Evolutionary conservation across 2,797 vertebrate genomes (phyloP).

Genomic region (Channa striata): DNA sequence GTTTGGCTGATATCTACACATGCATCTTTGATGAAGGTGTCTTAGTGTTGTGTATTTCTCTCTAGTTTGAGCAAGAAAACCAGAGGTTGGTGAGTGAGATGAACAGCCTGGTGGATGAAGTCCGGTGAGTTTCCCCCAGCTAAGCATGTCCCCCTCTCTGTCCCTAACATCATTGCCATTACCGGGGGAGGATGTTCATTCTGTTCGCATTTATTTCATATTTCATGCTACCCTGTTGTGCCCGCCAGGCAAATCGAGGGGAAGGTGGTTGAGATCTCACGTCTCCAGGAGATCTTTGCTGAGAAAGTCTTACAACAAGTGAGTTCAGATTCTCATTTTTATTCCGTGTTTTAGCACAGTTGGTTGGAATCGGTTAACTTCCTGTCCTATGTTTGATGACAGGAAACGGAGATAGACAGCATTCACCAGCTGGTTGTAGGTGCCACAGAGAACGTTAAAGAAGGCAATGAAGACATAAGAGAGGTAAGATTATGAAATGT

Average conservation of each 20-base stretch:
- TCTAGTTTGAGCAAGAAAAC: constrained; percentile 98
- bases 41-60: constrained; percentile 26
- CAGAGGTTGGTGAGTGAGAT: constrained; percentile 95
- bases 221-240: constrained; percentile 10
- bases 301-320: constrained; percentile 98
- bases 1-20: not conserved
- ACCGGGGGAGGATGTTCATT: constrained; percentile 1
- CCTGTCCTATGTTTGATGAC: constrained; percentile 30
- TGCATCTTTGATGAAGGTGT: not conserved
- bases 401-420: constrained; percentile 95
- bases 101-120: constrained; percentile 97
- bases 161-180: not conserved
- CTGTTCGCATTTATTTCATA: not conserved
- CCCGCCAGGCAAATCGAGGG: constrained; percentile 94
- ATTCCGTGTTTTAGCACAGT: not conserved
- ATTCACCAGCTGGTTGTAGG: constrained; percentile 97
- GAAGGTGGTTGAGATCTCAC: constrained; percentile 98
- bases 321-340: constrained; percentile 31
- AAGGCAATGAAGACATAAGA: constrained; percentile 98
- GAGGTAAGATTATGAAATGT: constrained; percentile 83
- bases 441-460: constrained; percentile 98
- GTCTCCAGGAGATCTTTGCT: constrained; percentile 97
- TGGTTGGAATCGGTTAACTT: not conserved
- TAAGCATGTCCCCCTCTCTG: not conserved
- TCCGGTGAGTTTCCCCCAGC: constrained; percentile 85